Percentiles rank a stretch among this genome's conserved stretches.
These are phyloP conservation scores for Amphiura filiformis DNA, from an alignment of 35 echinoderm and acorn worm species.

Conservation along the genomic window DNA sequence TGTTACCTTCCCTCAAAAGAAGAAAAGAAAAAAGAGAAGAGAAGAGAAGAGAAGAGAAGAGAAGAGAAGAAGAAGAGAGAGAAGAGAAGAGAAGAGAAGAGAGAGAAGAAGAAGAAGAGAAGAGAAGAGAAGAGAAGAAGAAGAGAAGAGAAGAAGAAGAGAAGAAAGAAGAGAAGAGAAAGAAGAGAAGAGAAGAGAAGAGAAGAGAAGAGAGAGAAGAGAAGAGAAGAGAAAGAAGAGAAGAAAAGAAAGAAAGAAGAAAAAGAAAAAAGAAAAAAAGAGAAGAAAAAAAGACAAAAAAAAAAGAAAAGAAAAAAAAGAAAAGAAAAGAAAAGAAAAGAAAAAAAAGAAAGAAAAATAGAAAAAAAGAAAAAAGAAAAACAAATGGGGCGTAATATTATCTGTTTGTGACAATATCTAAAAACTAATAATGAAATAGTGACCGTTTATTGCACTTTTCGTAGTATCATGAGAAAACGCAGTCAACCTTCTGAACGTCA, in stretches of 20 bases:
- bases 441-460: too few species aligned
- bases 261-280: slow-evolving; percentile 8
- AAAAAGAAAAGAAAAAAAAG: too few species aligned
- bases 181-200: background rate
- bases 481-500: too few species aligned
- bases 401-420: too few species aligned
- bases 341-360: too few species aligned
- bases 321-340: slow-evolving; percentile 8
- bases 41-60: slow-evolving; percentile 7
- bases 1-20: background rate
- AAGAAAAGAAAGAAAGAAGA: slow-evolving; percentile 7
- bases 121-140: background rate
- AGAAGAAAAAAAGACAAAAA: too few species aligned
- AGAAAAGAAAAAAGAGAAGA: too few species aligned
- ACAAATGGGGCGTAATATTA: too few species aligned
- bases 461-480: too few species aligned
- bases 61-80: slow-evolving; percentile 6
- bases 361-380: too few species aligned
- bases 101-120: background rate
- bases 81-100: background rate
- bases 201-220: slow-evolving; percentile 7
- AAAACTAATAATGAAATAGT: too few species aligned
- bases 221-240: slow-evolving; percentile 6
- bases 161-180: background rate
- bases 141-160: background rate